Percentiles rank a stretch among this genome's conserved stretches.
phyloP scores from a whole-genome alignment of 1,140 invertebrate species.

The Diachasma alloeum region DNA sequence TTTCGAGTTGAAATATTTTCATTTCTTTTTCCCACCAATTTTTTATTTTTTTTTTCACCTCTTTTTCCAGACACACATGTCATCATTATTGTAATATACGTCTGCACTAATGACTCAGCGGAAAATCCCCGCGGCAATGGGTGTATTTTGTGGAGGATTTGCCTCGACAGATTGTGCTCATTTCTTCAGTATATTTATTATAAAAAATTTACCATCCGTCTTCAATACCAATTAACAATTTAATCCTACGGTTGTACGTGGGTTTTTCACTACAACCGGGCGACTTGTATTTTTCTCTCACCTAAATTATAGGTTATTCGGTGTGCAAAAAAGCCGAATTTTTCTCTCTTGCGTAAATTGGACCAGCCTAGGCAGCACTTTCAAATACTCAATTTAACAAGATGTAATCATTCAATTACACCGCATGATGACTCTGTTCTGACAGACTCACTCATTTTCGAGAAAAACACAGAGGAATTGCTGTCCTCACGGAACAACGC shows the following conservation, averaged over 20 bases:
- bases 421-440: slow-evolving; percentile 39
- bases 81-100: slow-evolving; percentile 13
- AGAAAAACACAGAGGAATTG: background rate
- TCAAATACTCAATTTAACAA: slow-evolving; percentile 28
- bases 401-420: slow-evolving; percentile 50
- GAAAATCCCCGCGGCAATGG: slow-evolving; percentile 12
- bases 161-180: background rate
- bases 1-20: background rate
- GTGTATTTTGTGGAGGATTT: slow-evolving; percentile 7
- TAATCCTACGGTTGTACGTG: background rate
- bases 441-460: slow-evolving; percentile 21
- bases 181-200: background rate
- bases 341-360: background rate
- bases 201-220: background rate
- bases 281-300: background rate
- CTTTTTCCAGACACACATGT: background rate
- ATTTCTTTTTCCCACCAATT: background rate
- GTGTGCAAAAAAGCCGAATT: background rate
- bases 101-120: slow-evolving; percentile 10
- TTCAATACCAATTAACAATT: background rate
- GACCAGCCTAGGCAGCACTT: slow-evolving; percentile 23
- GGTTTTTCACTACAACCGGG: no score
- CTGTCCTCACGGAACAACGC: background rate
- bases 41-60: background rate
- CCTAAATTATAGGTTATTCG: slow-evolving; percentile 43